Conservation (phyloP, 2,888 invertebrate species). For the Parnassius mnemosyne region DNA sequence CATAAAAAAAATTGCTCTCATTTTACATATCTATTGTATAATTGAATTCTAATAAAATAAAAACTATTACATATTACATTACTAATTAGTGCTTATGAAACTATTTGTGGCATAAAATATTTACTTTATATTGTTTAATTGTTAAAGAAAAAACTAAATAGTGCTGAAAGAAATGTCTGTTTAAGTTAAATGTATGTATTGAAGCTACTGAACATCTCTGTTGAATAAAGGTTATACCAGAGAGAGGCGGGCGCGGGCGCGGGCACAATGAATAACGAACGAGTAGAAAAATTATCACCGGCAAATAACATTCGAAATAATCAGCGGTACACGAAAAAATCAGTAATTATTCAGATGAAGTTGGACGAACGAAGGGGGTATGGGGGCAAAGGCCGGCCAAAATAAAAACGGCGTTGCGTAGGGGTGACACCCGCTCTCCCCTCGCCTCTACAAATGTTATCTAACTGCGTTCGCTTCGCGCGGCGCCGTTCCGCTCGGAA, state of each 20-base stretch:
- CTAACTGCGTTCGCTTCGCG: constrained; percentile 77
- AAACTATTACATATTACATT: too few relatives aligned
- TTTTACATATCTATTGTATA: too few relatives aligned
- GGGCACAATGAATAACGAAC: constrained; percentile 62
- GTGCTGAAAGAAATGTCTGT: too few relatives aligned
- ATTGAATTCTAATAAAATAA: too few relatives aligned
- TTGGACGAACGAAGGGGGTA: constrained; percentile 78
- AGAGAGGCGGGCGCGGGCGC: constrained; percentile 26
- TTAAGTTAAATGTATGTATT: too few relatives aligned
- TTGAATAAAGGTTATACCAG: constrained; percentile 4
- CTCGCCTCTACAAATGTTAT: constrained; percentile 77
- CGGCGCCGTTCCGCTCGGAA: constrained; percentile 66
- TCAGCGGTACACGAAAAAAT: constrained; percentile 81
- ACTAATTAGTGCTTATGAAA: too few relatives aligned
- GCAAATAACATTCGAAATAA: constrained; percentile 80
- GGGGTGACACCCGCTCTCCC: constrained; percentile 69
- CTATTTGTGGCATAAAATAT: too few relatives aligned
- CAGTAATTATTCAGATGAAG: constrained; percentile 82
- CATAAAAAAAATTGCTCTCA: too few relatives aligned
- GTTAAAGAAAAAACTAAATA: too few relatives aligned
- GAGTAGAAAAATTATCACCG: constrained; percentile 76
- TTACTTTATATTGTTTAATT: too few relatives aligned
- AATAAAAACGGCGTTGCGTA: constrained; percentile 81
- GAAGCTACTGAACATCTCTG: neutral
- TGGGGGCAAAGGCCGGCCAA: constrained; percentile 78